Conservation (phyloP, 2,888 invertebrate species). For the Plagodis pulveraria region DNA sequence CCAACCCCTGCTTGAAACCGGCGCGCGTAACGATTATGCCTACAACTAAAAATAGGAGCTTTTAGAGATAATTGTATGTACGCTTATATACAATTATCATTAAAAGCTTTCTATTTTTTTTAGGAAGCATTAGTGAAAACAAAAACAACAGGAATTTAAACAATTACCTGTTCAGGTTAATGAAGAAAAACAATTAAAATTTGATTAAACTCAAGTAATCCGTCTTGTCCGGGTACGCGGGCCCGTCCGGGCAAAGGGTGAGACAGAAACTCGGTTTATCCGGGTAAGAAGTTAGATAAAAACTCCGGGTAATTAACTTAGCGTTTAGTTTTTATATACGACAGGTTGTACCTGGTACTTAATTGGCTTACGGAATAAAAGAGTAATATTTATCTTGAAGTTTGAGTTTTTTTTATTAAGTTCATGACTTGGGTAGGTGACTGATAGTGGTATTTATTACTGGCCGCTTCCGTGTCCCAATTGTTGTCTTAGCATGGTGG, state of each 20-base stretch:
- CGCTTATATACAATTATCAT: too few species aligned
- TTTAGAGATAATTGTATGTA: too few species aligned
- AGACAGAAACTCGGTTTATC: slow-evolving; percentile 2
- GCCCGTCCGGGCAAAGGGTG: slow-evolving; percentile 12
- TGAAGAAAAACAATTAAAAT: slow-evolving; percentile 32
- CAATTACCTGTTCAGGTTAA: slow-evolving; percentile 16
- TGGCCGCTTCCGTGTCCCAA: too few species aligned
- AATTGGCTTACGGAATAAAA: slow-evolving; percentile 4
- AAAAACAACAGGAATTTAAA: background rate
- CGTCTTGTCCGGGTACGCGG: slow-evolving; percentile 14
- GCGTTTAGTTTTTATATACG: slow-evolving; percentile 12
- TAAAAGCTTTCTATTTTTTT: too few species aligned
- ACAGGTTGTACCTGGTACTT: slow-evolving; percentile 2
- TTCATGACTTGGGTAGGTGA: too few species aligned
- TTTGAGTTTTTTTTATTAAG: background rate
- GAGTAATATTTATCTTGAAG: background rate
- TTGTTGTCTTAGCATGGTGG: too few species aligned
- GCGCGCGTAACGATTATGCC: too few species aligned
- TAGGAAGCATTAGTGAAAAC: background rate
- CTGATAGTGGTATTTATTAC: too few species aligned
- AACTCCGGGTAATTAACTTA: slow-evolving; percentile 27
- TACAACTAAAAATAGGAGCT: too few species aligned
- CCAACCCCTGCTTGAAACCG: too few species aligned
- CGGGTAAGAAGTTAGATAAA: slow-evolving; percentile 5
- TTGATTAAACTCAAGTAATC: slow-evolving; percentile 33